Evolutionary conservation across 1,140 invertebrate genomes (phyloP), one percentile per base, ranked within the genome.

Genomic region (Tetragonula clypearis): DNA sequence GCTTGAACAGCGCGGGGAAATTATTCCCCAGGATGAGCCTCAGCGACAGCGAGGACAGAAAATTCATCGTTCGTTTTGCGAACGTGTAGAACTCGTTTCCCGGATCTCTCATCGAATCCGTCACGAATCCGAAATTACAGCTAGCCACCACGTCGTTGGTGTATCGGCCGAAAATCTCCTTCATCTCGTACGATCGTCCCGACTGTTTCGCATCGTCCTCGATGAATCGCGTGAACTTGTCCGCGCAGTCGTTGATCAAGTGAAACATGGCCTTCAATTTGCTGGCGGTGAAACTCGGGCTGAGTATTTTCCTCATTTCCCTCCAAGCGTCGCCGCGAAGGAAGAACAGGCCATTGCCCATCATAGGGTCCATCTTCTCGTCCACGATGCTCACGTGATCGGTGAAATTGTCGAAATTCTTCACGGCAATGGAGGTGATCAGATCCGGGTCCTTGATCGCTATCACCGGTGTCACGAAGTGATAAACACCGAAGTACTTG

Each of bases 71-170:
- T 79, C 30, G 3, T 1, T 9, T 95, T 21, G 95, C 96, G 91
- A 95, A 94, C 84, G 86, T 72, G 73, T 95, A 96, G 85, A 96
- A 96, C 26, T 95, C 91, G 82, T 96, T 96, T 0, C 96, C 89
- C 0, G 92, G 92, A 11, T 96, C 93, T 56, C 93, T 93, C n/a
- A 96, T 93, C n/a, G 85, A 85, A 53, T 90, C 79, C 0, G 87
- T 72, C 15, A 1, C 41, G 5, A 88, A 23, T 0, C 88, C 88
- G 1, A 83, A 88, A 0, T 76, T 81, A 17, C 93, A 94, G 1
- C 94, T 94, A 0, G 96, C 96, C 41, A 96, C 96, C 12, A 96
- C 96, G 88, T 97, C 96, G 65, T 95, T 96, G 0, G 96, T 95
- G 81, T 95, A 96, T 14, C 95, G 94, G 0, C 95, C 94, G 1